These are phyloP conservation scores for Elachura formosa DNA, from an alignment of 2,113 vertebrate species.

Conservation along the genomic window DNA sequence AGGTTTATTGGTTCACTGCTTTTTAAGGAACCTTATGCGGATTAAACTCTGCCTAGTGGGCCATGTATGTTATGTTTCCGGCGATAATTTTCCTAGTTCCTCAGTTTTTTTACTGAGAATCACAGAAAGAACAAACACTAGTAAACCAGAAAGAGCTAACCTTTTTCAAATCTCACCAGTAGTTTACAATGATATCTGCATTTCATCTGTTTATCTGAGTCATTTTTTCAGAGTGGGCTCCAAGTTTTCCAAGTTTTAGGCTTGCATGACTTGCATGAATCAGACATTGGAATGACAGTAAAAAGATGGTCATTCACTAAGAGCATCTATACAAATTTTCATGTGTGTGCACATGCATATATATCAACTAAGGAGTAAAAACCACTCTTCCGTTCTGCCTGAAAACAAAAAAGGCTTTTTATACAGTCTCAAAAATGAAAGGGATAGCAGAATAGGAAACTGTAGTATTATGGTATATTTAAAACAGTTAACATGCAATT, in stretches of 20 bases:
- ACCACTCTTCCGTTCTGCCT: background rate
- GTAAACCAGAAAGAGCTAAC: background rate
- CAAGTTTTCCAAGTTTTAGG: too few species aligned
- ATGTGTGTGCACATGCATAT: fast-evolving
- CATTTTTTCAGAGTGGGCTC: background rate
- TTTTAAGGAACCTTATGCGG: background rate
- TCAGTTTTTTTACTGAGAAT: background rate
- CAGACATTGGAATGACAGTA: background rate
- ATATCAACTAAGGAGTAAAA: background rate
- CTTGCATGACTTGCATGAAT: background rate
- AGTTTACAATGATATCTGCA: background rate
- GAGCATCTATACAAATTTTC: background rate
- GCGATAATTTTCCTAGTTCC: background rate
- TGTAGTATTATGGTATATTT: background rate
- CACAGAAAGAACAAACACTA: background rate
- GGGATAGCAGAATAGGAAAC: background rate
- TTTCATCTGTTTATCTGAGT: background rate
- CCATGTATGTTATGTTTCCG: background rate
- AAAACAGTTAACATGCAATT: background rate
- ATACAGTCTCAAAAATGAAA: background rate
- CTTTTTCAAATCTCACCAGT: background rate
- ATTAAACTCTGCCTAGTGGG: background rate
- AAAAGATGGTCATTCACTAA: background rate
- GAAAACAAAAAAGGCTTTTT: background rate
- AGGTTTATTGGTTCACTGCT: background rate